Evolutionary conservation across 2,797 vertebrate genomes (phyloP), one percentile per base, ranked within the genome.

Genomic region (Micropoecilia bifurca): DNA sequence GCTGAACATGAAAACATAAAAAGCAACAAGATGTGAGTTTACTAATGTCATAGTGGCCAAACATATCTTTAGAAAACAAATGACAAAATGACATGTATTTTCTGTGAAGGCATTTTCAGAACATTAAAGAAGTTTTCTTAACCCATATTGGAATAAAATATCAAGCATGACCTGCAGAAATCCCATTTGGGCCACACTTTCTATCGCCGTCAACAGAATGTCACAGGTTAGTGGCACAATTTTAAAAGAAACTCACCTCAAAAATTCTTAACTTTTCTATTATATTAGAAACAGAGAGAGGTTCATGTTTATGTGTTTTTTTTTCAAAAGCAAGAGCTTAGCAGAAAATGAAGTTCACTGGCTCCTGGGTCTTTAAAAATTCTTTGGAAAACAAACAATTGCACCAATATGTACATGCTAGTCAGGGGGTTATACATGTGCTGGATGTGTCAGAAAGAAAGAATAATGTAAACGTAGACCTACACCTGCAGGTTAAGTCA

Each of bases 391-490:
- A 14, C 9, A 30, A 14, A 20, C 28, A 74, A 30, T 43, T 14
- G n/a, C 33, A 74, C n/a, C 6, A 43, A 5, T 45, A 45, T 75
- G 55, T 43, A 9, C 30, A 73, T 73, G 30, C 1, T 14, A 50
- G 22, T 50, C 46, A 20, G 25, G 12, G 2, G 43, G 59, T 6
- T 28, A 28, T 71, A 25, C 36, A 68, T 47, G 28, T 50, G 46
- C 2, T 74, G 36, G 57, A 63, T 59, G 20, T 68, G 46, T 48
- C 57, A 63, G 33, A 53, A 39, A 68, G n/a, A 78, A 77, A 74
- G 39, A 74, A 14, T 10, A 33, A 39, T 16, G n/a, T 28, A 46
- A n/a, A 45, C 39, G 33, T 75, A 74, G 20, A 43, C 1, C 6
- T 25, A 75, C n/a, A 59, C 50, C 46, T n/a, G 69, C 48, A n/a